Evolutionary conservation across 2,888 invertebrate genomes (phyloP), one percentile per base, ranked within the genome.

Genomic region (Dynastes hyllus): DNA sequence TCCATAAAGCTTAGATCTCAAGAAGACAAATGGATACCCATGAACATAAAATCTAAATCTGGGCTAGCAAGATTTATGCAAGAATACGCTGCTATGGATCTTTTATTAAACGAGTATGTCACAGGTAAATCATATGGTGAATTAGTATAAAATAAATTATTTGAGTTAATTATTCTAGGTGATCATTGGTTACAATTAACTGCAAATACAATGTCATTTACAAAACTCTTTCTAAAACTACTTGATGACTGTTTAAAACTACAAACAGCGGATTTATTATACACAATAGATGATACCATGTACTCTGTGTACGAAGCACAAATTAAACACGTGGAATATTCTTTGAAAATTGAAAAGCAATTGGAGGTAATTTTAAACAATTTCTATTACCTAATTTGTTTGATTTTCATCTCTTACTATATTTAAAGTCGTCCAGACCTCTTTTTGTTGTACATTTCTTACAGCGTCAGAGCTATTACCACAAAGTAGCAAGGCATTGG

Each of bases 1-100:
- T 94, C 95, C 0, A 93, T 96, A 84, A 95, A 95, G 88, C 90
- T 93, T 78, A 92, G 93, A 84, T 92, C 94, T 5, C 89, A 93
- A 76, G 97, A 97, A 87, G 97, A 98, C 85, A 93, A 93, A 82
- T 97, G 97, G 96, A 93, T 94, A 51, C 96, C 96, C 0, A 92
- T 93, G 76, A 95, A 96, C 88, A 92, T 96, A 87, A 93, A 94
- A 83, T 94, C 94, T 6, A 94, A 94, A 88, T 91, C 92, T 27
- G 93, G 92, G 77, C 90, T 95, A 29, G 91, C 91, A 80, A 93
- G 94, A 87, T 94, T 93, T 86, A 88, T 95, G 82, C 91, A 91
- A 80, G 95, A 95, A 87, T 92, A 95, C 92, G 90, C 91, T 81
- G 92, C 92, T 82, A 90, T 94, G 86, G 95, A 95, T 81, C 90